Percentiles rank a stretch among this genome's conserved stretches.
phyloP scores from a whole-genome alignment of 1,140 invertebrate species.

The Gryllus bimaculatus region DNA sequence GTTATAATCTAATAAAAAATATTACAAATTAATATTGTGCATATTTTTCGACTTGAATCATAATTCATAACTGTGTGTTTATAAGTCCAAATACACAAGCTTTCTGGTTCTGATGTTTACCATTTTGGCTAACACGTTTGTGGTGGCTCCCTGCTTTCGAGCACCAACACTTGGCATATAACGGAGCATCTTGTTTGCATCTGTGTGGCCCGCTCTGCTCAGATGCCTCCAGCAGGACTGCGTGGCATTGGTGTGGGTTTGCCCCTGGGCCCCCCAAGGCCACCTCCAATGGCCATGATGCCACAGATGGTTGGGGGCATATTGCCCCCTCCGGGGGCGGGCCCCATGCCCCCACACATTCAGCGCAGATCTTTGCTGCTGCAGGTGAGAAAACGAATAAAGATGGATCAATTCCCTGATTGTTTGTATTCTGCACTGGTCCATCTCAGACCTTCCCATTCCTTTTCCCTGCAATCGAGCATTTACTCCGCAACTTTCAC shows the following conservation, averaged over 20 bases:
- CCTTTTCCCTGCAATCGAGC: neutral
- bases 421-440: neutral
- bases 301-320: slow-evolving; percentile 15
- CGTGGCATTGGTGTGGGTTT: slow-evolving; percentile 28
- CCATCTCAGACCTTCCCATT: neutral
- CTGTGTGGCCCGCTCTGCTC: slow-evolving; percentile 7
- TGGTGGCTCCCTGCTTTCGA: slow-evolving; percentile 2
- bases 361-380: slow-evolving; percentile 31
- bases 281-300: slow-evolving; percentile 20
- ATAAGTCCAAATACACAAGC: neutral
- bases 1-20: too few relatives aligned
- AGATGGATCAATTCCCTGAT: neutral
- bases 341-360: slow-evolving; percentile 23
- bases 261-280: slow-evolving; percentile 24
- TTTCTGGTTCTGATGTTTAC: neutral
- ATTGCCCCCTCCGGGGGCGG: slow-evolving; percentile 15
- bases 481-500: neutral
- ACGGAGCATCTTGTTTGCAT: slow-evolving; percentile 3
- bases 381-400: slow-evolving; percentile 27
- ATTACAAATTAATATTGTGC: too few relatives aligned
- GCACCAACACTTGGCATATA: slow-evolving; percentile 3
- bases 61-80: too few relatives aligned
- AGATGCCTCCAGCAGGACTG: slow-evolving; percentile 14
- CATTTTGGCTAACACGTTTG: neutral
- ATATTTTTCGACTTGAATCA: too few relatives aligned